Percentiles rank a stretch among this genome's conserved stretches.
Evolutionary conservation across 2,797 vertebrate genomes (phyloP).

Genomic region (Myripristis murdjan): DNA sequence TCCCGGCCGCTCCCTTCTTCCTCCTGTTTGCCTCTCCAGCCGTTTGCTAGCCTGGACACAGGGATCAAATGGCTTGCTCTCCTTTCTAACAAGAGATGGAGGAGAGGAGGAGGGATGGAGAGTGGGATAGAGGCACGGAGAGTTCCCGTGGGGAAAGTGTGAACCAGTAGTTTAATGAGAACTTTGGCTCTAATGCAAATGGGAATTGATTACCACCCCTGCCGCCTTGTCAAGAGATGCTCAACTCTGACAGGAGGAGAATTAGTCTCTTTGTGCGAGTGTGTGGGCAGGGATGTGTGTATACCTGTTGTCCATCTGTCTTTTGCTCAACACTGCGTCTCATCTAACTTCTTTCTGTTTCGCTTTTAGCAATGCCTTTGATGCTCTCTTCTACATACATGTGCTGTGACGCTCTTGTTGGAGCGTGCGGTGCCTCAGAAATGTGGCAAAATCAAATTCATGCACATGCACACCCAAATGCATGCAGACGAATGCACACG

Average conservation of each 20-base stretch:
- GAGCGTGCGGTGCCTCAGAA: no score
- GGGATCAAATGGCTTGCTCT: slow-evolving; percentile 52
- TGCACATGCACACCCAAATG: no score
- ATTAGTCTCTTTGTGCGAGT: slow-evolving; percentile 42
- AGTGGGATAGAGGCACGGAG: slow-evolving; percentile 42
- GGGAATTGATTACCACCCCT: slow-evolving; percentile 78
- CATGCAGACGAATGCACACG: no score
- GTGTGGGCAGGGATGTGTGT: slow-evolving; percentile 30
- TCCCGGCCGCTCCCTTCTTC: not conserved
- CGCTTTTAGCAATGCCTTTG: no score
- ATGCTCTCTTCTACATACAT: no score
- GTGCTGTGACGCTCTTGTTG: not conserved
- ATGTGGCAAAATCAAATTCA: no score
- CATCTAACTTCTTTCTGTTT: slow-evolving; percentile 46
- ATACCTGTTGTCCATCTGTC: slow-evolving; percentile 29
- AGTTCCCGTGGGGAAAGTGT: slow-evolving; percentile 56
- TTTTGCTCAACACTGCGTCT: slow-evolving; percentile 34
- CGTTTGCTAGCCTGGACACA: slow-evolving; percentile 21
- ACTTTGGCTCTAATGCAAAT: slow-evolving; percentile 70
- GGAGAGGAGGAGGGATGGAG: slow-evolving; percentile 38
- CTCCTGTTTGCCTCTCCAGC: slow-evolving; percentile 37
- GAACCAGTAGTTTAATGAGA: slow-evolving; percentile 69
- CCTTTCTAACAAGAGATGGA: slow-evolving; percentile 29
- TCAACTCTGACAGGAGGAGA: slow-evolving; percentile 40
- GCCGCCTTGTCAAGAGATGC: slow-evolving; percentile 52